Evolutionary conservation across 2,797 vertebrate genomes (phyloP).

Genomic region (Helicolenus hilgendorfi): DNA sequence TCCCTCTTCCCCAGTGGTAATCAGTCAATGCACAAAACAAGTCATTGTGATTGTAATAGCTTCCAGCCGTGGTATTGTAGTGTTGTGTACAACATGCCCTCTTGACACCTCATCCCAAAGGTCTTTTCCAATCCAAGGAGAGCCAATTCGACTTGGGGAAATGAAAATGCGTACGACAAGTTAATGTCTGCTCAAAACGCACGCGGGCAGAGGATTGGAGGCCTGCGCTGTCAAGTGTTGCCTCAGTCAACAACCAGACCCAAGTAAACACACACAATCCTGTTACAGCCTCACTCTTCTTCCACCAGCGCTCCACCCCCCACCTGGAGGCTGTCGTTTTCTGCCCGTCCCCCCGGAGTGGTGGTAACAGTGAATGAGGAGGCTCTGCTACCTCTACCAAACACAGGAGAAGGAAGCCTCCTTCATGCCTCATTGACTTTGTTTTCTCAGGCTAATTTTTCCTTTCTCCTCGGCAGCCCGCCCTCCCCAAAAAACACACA

Average conservation of each 20-base stretch:
- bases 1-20: constrained; percentile 65
- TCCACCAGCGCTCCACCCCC: neutral
- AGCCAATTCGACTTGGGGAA: constrained; percentile 31
- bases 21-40: constrained; percentile 78
- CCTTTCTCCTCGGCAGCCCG: constrained; percentile 70
- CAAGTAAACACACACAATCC: constrained; percentile 49
- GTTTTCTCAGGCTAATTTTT: constrained; percentile 90
- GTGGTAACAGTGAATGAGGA: constrained; percentile 59
- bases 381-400: constrained; percentile 50
- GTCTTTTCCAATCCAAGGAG: constrained; percentile 63
- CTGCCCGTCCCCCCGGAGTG: constrained; percentile 46
- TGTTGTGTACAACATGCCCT: constrained; percentile 59
- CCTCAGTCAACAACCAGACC: constrained; percentile 53
- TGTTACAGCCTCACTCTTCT: constrained; percentile 20
- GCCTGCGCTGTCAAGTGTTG: constrained; percentile 48
- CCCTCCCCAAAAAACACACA: constrained; percentile 20
- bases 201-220: constrained; percentile 27
- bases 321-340: constrained; percentile 38
- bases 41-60: constrained; percentile 69
- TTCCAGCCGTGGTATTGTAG: constrained; percentile 53
- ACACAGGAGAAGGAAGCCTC: constrained; percentile 82
- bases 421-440: constrained; percentile 90
- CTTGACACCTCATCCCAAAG: constrained; percentile 67
- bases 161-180: constrained; percentile 51
- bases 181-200: constrained; percentile 56